Conservation (phyloP, 2,888 invertebrate species). For the Melieria crassipennis region DNA sequence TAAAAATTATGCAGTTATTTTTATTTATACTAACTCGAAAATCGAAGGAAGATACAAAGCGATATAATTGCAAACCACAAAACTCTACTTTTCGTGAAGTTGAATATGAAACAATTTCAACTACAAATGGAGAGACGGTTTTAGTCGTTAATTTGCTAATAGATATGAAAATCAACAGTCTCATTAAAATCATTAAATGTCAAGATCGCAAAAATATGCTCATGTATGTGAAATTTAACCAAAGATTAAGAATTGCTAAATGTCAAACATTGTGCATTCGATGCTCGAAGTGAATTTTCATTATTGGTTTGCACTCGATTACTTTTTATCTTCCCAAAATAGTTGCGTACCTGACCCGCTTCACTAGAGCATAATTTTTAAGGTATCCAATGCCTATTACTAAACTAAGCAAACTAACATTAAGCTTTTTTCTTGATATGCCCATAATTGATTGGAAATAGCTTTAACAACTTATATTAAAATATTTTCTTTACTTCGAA, state of each 20-base stretch:
- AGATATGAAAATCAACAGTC: background rate
- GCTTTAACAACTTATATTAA: slow-evolving; percentile 5
- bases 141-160: background rate
- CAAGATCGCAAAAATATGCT: background rate
- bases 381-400: slow-evolving; percentile 17
- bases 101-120: too few relatives aligned
- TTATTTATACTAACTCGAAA: background rate
- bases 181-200: background rate
- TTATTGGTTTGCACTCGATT: slow-evolving; percentile 1
- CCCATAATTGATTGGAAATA: slow-evolving; percentile 5
- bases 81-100: background rate
- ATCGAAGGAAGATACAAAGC: background rate
- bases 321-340: slow-evolving; percentile 11
- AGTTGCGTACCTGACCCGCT: background rate
- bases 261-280: background rate
- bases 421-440: slow-evolving; percentile 20
- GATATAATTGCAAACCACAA: background rate
- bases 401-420: slow-evolving; percentile 29
- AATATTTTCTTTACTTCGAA: slow-evolving; percentile 10
- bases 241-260: background rate
- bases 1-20: slow-evolving; percentile 30
- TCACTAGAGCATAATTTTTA: background rate
- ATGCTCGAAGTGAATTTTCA: background rate
- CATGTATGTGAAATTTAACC: background rate
- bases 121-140: too few relatives aligned